Evolutionary conservation across 2,888 invertebrate species (phyloP), one percentile per base, ranked within the genome.

Genomic region (Polyploca ridens): DNA sequence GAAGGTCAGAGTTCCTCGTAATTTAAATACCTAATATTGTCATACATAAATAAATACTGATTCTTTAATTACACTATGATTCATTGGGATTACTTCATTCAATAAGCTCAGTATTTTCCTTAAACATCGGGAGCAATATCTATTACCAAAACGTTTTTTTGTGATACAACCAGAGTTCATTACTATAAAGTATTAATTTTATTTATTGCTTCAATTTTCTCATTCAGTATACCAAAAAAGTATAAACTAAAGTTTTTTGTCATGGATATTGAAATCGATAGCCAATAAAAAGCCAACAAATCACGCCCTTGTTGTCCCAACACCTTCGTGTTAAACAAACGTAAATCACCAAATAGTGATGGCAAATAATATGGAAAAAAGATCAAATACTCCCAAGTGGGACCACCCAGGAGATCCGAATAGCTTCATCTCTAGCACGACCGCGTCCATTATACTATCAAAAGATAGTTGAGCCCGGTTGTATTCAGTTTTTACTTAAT

Each of bases 351-450:
- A 84, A 84, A 88, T 81, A 83, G 83, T 79, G 85, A 81, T 86
- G 81, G 91, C 91, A 92, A 92, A 93, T 90, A 91, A 88, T 89
- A 87, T 83, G 83, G 86, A 91, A 90, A 83, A 86, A 88, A 90
- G 90, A 91, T 90, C 88, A 90, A 89, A 90, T 89, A 90, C 88
- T 88, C 81, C 81, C 85, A 78, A 83, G 85, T 73, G 71, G 69
- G 79, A 94, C 93, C 93, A 93, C 93, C 92, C 93, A 88, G 76
- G 88, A 83, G 90, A 89, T 86, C 88, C 86, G 75, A 66, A 78
- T 81, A 74, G 77, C 84, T 76, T 73, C 82, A 77, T 79, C 85
- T 79, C 75, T 75, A 79, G 85, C 90, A 91, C 92, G 91, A 89
- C 88, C 90, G 85, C 72, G 77, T 77, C 81, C 84, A 91, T 91